A percentile compares a stretch with the other conserved stretches of the same genome.
Conservation (phyloP, 2,888 invertebrate genomes). For the Eupithecia vulgata region DNA sequence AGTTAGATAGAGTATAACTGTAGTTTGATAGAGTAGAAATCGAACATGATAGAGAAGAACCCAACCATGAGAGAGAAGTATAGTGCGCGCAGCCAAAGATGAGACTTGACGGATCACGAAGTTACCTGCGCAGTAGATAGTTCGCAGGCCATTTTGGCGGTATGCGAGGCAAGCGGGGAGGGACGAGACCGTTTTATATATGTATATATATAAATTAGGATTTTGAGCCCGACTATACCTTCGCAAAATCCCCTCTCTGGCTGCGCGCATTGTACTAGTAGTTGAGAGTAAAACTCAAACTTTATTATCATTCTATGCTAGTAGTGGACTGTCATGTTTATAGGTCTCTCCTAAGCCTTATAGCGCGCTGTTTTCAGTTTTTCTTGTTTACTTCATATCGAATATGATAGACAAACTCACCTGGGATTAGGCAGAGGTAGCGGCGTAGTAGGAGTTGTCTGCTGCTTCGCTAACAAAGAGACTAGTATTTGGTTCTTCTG, state of each 20-base stretch:
- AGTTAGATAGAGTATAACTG: background rate
- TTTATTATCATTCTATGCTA: background rate
- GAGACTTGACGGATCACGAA: too few species aligned
- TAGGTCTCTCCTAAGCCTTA: background rate
- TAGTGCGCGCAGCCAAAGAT: too few species aligned
- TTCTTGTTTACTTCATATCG: background rate
- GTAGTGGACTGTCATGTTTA: background rate
- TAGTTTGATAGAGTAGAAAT: background rate
- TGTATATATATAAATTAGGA: too few species aligned
- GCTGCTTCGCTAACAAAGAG: slow-evolving; percentile 90
- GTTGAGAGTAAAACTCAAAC: background rate
- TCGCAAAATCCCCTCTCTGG: too few species aligned
- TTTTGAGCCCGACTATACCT: too few species aligned
- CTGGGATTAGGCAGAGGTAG: slow-evolving; percentile 88
- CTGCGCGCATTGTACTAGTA: too few species aligned
- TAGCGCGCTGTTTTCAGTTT: background rate
- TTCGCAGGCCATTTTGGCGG: too few species aligned
- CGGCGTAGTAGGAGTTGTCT: slow-evolving; percentile 86
- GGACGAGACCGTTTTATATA: too few species aligned
- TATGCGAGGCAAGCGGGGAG: too few species aligned
- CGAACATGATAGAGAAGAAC: slow-evolving; percentile 52
- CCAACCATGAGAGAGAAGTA: too few species aligned
- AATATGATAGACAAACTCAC: slow-evolving; percentile 10
- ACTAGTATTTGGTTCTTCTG: slow-evolving; percentile 94
- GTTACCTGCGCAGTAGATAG: too few species aligned